Conservation (phyloP, 2,888 invertebrate species). For the Cynaeus angustus region DNA sequence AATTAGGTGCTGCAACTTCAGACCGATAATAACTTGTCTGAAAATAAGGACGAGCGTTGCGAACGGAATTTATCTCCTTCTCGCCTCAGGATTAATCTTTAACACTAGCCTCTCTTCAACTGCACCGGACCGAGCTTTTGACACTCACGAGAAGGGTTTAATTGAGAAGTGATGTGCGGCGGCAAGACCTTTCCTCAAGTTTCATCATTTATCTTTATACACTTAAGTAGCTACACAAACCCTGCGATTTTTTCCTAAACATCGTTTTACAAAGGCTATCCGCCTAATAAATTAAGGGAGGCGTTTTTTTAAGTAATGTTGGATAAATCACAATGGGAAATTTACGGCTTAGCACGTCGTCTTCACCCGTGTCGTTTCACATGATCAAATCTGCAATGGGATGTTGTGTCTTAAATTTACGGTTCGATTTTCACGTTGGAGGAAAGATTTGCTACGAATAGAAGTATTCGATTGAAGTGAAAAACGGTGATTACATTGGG, state of each 20-base stretch:
- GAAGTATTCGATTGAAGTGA: neutral
- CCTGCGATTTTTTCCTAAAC: constrained; percentile 19
- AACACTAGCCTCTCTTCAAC: constrained; percentile 34
- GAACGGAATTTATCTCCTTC: constrained; percentile 55
- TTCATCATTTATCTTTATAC: constrained; percentile 50
- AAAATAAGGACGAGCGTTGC: constrained; percentile 57
- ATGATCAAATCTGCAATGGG: constrained; percentile 32
- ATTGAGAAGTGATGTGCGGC: constrained; percentile 50
- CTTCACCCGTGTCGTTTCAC: constrained; percentile 36
- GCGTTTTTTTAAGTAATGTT: constrained; percentile 17
- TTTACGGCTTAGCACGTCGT: constrained; percentile 30
- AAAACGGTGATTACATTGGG: too few species aligned
- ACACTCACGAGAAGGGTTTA: constrained; percentile 49
- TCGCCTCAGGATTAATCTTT: constrained; percentile 50
- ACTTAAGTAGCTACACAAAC: constrained; percentile 36
- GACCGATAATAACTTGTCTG: constrained; percentile 60
- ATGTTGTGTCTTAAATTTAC: constrained; percentile 24
- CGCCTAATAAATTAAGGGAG: constrained; percentile 29
- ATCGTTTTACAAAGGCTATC: constrained; percentile 18
- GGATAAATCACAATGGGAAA: constrained; percentile 26
- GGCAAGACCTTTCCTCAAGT: constrained; percentile 39
- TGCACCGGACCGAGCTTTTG: constrained; percentile 43
- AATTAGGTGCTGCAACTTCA: constrained; percentile 67
- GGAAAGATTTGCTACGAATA: neutral
- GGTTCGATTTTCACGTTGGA: neutral